Evolutionary conservation across 2,888 invertebrate species (phyloP).

Genomic region (Synergus japonicus): DNA sequence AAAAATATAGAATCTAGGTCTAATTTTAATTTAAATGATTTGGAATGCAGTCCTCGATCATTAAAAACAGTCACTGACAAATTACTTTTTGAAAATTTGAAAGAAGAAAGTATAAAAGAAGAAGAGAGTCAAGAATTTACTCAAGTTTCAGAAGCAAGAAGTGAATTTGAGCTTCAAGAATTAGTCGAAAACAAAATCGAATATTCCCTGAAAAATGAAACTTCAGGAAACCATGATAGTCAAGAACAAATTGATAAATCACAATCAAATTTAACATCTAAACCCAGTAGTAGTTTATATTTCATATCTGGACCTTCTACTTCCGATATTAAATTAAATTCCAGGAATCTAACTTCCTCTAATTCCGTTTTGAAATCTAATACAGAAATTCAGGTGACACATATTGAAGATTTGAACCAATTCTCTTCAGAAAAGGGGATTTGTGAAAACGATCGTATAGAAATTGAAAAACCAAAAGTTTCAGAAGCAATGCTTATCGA

Average conservation of each 20-base stretch:
- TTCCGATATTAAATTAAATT: slow-evolving; percentile 44
- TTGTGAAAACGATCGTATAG: not conserved
- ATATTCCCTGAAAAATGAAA: not conserved
- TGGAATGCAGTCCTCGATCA: not conserved
- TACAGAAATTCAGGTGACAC: not conserved
- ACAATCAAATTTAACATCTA: slow-evolving; percentile 49
- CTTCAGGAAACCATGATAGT: not conserved
- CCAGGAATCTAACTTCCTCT: not conserved
- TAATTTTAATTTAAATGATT: not conserved
- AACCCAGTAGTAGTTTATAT: slow-evolving; percentile 57
- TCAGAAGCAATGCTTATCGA: slow-evolving; percentile 5
- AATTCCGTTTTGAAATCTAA: not conserved
- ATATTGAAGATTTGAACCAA: not conserved
- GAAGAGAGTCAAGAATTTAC: not conserved
- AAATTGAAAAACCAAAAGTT: not conserved
- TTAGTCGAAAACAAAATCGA: not conserved
- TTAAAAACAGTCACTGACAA: not conserved
- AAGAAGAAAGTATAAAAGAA: not conserved
- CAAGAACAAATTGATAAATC: slow-evolving; percentile 45
- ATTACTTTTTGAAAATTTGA: not conserved
- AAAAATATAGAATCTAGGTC: not conserved
- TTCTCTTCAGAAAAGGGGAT: not conserved
- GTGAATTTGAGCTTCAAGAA: not conserved
- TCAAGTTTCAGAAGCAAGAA: not conserved
- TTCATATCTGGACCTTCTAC: slow-evolving; percentile 57